Percentiles rank a stretch among this genome's conserved stretches.
These are phyloP conservation scores for Oophaga sylvatica DNA, from an alignment of 2,797 vertebrate species.

Conservation along the genomic window DNA sequence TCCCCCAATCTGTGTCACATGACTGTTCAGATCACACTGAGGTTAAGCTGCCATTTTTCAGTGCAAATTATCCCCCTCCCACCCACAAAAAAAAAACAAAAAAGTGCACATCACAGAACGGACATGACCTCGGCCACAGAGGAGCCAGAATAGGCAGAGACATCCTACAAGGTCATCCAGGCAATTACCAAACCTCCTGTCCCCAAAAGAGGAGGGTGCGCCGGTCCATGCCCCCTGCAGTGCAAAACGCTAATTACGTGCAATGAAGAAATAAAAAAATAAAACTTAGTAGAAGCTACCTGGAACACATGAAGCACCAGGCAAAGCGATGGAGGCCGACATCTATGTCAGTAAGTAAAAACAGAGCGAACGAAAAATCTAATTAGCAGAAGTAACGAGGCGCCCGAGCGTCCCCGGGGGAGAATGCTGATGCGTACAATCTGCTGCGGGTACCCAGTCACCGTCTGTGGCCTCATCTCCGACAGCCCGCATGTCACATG, in stretches of 20 bases:
- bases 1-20: neutral
- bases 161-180: neutral
- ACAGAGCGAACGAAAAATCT: slow-evolving; percentile 3
- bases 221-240: neutral
- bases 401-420: slow-evolving; percentile 6
- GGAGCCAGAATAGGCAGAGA: neutral
- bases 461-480: too few relatives aligned
- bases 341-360: slow-evolving; percentile 34
- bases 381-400: slow-evolving; percentile 28
- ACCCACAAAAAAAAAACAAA: neutral
- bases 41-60: neutral
- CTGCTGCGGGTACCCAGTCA: too few relatives aligned
- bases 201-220: neutral
- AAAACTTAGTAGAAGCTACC: slow-evolving; percentile 1
- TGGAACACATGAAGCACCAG: neutral
- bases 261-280: neutral
- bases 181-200: neutral
- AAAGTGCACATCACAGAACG: neutral
- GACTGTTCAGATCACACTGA: neutral
- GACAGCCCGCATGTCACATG: too few relatives aligned
- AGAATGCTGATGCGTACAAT: too few relatives aligned
- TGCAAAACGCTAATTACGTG: neutral
- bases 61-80: neutral
- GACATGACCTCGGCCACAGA: too few relatives aligned
- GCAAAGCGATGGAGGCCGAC: neutral